A percentile compares a stretch with the other conserved stretches of the same genome.
phyloP scores from a whole-genome alignment of 2,113 vertebrate species.

The Romanogobio albipinnatus region DNA sequence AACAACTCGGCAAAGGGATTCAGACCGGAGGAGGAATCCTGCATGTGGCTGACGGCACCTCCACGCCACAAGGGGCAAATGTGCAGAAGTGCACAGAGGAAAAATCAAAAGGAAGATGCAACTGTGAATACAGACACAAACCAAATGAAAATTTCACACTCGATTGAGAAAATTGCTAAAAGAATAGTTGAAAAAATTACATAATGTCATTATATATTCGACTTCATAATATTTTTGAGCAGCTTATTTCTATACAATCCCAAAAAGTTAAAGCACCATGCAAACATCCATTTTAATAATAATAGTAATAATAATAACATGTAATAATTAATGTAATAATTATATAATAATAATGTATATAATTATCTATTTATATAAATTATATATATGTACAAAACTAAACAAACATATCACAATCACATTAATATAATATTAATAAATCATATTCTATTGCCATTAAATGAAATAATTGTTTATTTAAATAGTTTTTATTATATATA shows the following conservation, averaged over 20 bases:
- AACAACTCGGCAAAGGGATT: conserved; percentile 1
- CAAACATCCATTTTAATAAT: too few relatives aligned
- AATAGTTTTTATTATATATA: too few relatives aligned
- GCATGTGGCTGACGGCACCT: background rate
- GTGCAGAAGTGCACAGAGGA: conserved; percentile 41
- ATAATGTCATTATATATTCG: background rate
- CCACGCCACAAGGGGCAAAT: conserved; percentile 53
- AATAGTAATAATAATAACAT: too few relatives aligned
- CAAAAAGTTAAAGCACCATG: too few relatives aligned
- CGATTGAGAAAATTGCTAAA: background rate
- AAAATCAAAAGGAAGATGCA: conserved; percentile 46
- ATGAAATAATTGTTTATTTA: too few relatives aligned
- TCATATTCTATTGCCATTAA: too few relatives aligned
- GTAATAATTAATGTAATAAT: too few relatives aligned
- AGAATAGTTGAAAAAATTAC: background rate
- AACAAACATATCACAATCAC: too few relatives aligned
- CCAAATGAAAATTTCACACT: background rate
- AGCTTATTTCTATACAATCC: background rate
- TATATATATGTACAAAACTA: too few relatives aligned
- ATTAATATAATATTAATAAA: too few relatives aligned
- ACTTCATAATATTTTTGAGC: background rate
- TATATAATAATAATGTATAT: too few relatives aligned
- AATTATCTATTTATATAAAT: too few relatives aligned
- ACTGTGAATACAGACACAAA: conserved; percentile 18
- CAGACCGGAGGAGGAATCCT: background rate